phyloP scores from a whole-genome alignment of 2,888 invertebrate species.

The Euzetes globulus region DNA sequence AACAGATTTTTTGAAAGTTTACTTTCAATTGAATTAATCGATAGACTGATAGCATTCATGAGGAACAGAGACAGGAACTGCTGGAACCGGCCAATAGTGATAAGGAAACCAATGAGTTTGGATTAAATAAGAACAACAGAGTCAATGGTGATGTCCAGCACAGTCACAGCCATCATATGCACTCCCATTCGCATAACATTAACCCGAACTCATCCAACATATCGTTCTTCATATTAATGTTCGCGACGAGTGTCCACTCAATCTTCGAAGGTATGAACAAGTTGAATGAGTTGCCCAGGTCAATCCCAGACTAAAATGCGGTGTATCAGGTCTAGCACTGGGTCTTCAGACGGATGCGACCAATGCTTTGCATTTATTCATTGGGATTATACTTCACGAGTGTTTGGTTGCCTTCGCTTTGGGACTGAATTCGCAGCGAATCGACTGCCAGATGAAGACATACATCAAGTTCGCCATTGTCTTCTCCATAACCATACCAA shows the following conservation, averaged over 20 bases:
- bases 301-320: not conserved
- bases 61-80: constrained; percentile 3
- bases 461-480: constrained; percentile 43
- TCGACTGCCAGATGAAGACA: constrained; percentile 40
- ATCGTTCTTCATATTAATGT: constrained; percentile 44
- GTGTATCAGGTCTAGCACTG: constrained; percentile 44
- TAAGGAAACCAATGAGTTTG: not conserved
- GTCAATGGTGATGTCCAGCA: constrained; percentile 18
- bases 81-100: not conserved
- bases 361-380: constrained; percentile 44
- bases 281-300: no score
- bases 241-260: constrained; percentile 47
- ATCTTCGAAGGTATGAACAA: constrained; percentile 44
- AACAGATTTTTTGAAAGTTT: not conserved
- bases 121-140: not conserved
- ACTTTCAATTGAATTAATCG: not conserved
- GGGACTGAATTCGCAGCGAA: constrained; percentile 45
- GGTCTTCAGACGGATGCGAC: constrained; percentile 45
- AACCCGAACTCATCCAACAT: constrained; percentile 39
- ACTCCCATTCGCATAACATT: constrained; percentile 26
- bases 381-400: constrained; percentile 47
- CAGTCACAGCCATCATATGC: constrained; percentile 35
- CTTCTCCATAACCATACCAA: constrained; percentile 45
- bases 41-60: not conserved
- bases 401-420: constrained; percentile 45